Evolutionary conservation across 2,113 vertebrate genomes (phyloP).

Genomic region (Ondatra zibethicus): DNA sequence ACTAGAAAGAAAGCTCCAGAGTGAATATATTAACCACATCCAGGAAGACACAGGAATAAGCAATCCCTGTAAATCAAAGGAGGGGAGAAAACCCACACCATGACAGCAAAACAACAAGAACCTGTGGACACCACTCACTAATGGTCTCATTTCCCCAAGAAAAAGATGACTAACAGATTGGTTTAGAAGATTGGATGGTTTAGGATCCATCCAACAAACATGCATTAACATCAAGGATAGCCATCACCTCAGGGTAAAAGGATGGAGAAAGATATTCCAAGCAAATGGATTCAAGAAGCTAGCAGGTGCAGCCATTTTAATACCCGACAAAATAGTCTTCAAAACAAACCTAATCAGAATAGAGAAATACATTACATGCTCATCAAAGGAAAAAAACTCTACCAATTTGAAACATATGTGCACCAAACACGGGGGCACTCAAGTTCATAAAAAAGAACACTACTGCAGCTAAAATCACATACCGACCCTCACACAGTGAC

Average conservation of each 20-base stretch:
- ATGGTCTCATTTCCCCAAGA: background rate
- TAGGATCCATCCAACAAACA: background rate
- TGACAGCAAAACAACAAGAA: background rate
- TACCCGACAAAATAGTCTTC: background rate
- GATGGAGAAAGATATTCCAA: background rate
- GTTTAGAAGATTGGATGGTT: background rate
- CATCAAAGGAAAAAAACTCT: background rate
- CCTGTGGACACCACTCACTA: background rate
- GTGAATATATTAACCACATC: background rate
- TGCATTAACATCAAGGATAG: background rate
- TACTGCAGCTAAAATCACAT: background rate
- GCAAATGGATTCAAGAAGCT: background rate
- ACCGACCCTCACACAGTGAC: background rate
- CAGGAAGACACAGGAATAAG: background rate
- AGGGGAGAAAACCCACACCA: background rate
- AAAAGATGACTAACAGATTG: background rate
- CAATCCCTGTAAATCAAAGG: background rate
- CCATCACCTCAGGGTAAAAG: background rate
- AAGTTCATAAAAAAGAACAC: background rate
- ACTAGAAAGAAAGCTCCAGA: background rate
- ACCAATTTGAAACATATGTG: background rate
- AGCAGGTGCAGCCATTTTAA: background rate
- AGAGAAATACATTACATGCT: background rate
- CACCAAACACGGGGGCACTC: background rate
- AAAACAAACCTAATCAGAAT: background rate